phyloP scores from a whole-genome alignment of 2,888 invertebrate genomes.

The Drosophila anceps region DNA sequence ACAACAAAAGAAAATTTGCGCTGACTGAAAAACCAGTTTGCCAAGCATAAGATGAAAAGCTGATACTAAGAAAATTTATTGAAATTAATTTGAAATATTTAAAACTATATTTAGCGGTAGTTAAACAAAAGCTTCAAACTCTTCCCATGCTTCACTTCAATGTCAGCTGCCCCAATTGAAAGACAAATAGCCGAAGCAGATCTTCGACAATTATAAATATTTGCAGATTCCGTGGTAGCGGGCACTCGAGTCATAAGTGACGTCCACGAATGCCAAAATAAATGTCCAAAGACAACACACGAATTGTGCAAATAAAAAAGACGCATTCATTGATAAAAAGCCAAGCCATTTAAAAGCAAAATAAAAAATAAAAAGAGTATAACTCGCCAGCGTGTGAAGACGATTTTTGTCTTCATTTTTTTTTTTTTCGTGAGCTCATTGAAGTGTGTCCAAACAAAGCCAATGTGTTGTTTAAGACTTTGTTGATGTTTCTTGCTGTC shows the following conservation, averaged over 20 bases:
- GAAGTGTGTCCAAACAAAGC: slow-evolving; percentile 66
- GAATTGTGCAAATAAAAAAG: slow-evolving; percentile 47
- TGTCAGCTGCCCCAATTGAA: slow-evolving; percentile 48
- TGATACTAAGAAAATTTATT: background rate
- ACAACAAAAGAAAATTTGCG: slow-evolving; percentile 21
- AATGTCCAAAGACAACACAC: slow-evolving; percentile 13
- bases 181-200: slow-evolving; percentile 9
- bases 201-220: slow-evolving; percentile 60
- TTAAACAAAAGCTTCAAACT: background rate
- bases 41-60: background rate
- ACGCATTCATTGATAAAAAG: slow-evolving; percentile 58
- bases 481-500: slow-evolving; percentile 17
- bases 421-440: slow-evolving; percentile 4
- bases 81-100: background rate
- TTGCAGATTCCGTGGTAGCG: slow-evolving; percentile 55
- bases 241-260: slow-evolving; percentile 59
- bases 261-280: slow-evolving; percentile 53
- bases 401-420: background rate
- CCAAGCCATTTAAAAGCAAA: slow-evolving; percentile 15
- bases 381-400: slow-evolving; percentile 66
- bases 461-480: slow-evolving; percentile 50
- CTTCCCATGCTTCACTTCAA: slow-evolving; percentile 32
- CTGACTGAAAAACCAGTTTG: slow-evolving; percentile 47
- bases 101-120: background rate
- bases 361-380: slow-evolving; percentile 17